These are phyloP conservation scores for Pithys albifrons DNA, from an alignment of 2,113 vertebrate species.

Conservation along the genomic window DNA sequence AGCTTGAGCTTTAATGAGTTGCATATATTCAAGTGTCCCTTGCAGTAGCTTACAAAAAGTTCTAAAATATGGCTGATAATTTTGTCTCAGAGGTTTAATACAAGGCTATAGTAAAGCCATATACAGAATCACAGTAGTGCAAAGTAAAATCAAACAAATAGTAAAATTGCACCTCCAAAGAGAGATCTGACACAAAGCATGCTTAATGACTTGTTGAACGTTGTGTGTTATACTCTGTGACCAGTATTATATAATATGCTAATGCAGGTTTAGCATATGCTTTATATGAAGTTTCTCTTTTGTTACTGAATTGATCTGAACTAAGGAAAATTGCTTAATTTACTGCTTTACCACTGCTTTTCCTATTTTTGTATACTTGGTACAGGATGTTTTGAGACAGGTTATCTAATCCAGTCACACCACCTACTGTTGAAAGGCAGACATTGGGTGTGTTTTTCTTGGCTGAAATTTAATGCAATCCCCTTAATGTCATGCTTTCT, in stretches of 20 bases:
- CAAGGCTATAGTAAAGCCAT: not conserved
- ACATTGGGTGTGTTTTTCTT: not conserved
- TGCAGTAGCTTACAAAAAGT: not conserved
- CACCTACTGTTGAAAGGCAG: constrained; percentile 59
- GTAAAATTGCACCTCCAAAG: not conserved
- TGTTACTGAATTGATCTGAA: not conserved
- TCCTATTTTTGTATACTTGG: rapidly evolving
- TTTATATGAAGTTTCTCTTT: not conserved
- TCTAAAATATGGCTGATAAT: not conserved
- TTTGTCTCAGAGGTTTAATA: not conserved
- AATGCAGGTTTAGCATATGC: not conserved
- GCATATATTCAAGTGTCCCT: not conserved
- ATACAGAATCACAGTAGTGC: not conserved
- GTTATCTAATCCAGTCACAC: constrained; percentile 27
- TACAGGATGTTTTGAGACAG: not conserved
- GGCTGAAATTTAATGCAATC: not conserved
- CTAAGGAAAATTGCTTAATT: not conserved
- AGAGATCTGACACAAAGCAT: not conserved
- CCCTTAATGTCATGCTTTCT: not conserved
- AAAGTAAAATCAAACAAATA: not conserved
- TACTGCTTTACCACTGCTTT: not conserved
- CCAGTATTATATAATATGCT: not conserved
- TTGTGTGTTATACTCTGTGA: not conserved
- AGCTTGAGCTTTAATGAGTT: not conserved
- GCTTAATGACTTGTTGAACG: not conserved